Conservation (phyloP, 2,888 invertebrate genomes). For the Himalopsyche tibetana region DNA sequence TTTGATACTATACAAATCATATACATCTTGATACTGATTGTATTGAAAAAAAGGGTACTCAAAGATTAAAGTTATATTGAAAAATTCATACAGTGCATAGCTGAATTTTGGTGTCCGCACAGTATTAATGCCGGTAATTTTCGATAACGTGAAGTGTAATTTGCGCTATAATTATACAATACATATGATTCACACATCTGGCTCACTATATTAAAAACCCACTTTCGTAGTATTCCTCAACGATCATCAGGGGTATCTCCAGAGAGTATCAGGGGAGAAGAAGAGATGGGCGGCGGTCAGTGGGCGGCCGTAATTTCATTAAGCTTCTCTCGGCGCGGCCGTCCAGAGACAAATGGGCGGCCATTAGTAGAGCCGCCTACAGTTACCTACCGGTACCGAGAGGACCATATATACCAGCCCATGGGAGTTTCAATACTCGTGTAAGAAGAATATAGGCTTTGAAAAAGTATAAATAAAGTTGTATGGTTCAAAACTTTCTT, state of each 20-base stretch:
- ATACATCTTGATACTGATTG: too few relatives aligned
- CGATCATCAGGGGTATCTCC: constrained; percentile 13
- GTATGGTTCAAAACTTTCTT: too few relatives aligned
- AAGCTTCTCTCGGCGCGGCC: constrained; percentile 74
- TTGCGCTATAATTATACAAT: too few relatives aligned
- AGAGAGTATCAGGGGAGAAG: constrained; percentile 41
- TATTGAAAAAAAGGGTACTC: too few relatives aligned
- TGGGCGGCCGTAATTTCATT: constrained; percentile 78
- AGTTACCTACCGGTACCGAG: constrained; percentile 35
- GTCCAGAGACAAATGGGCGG: constrained; percentile 76
- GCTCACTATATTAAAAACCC: not conserved
- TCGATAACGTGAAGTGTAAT: too few relatives aligned
- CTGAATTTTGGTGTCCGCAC: too few relatives aligned
- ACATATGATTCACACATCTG: too few relatives aligned
- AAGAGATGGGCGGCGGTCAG: constrained; percentile 55
- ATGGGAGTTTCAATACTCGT: not conserved
- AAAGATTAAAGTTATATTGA: too few relatives aligned
- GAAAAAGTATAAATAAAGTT: not conserved
- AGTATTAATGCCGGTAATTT: too few relatives aligned
- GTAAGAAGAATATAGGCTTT: not conserved
- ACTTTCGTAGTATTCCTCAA: not conserved
- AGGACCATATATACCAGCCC: constrained; percentile 19
- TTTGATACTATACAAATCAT: too few relatives aligned
- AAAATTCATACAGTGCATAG: too few relatives aligned
- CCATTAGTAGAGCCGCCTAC: constrained; percentile 75